Base-by-base conservation (phyloP, 2,888 invertebrate genomes). In the Teinopalpus imperialis region DNA sequence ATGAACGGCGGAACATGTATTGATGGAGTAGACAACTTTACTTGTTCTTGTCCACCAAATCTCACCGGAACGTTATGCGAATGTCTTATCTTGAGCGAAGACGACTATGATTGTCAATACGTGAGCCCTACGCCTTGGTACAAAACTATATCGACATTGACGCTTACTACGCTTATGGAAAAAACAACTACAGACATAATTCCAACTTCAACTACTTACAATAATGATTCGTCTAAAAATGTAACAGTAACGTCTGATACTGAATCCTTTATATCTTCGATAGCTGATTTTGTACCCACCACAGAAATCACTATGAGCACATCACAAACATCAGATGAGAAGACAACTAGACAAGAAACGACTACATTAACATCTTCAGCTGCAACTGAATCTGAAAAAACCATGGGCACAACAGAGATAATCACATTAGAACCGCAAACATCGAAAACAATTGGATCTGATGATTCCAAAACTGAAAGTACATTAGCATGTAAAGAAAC, bases 1-100 rank as follows among this genome's bases (percentile, higher is more conserved):
- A 90, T 93, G 83, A 97, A 97, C 70, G 97, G 97, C 1, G 97
- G 97, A 7, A 94, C 94, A 0, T 97, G 97, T 68, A 93, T 97
- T 43, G 97, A 97, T 66, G 97, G 96, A 6, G 92, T 97, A 3
- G 95, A 97, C 67, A 94, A 94, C 59, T 97, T 94, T 67, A 93
- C 94, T 0, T 97, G 97, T 63, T 94, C 95, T 2, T 97, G 97
- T 68, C 95, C 95, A 6, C 92, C 93, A 0, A 89, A 90, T 54
- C 89, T 94, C 34, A 93, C 94, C 2, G 97, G 97, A 18, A 73
- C 91, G 49, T 79, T 93, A 35, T 95, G 95, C 64, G 94, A 95
- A 81, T 95, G 95, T 70, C 83, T 94, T 13, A 91, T 93, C 54
- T 74, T 92, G 37, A 90, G 91, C 13, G 90, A 92, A 44, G 90